phyloP scores from a whole-genome alignment of 2,113 vertebrate genomes.

The Candoia aspera region DNA sequence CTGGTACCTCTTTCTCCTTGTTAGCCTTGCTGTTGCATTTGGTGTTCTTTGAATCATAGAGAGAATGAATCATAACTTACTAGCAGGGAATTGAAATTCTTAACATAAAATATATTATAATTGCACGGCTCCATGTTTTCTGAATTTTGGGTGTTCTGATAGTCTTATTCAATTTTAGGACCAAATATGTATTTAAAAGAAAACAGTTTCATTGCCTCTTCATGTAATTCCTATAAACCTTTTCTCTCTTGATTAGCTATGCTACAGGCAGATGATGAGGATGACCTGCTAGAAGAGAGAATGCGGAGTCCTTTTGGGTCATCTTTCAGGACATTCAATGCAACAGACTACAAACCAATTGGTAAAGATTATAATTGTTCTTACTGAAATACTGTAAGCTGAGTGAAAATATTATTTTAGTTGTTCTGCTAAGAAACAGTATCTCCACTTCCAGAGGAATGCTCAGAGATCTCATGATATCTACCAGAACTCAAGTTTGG shows the following conservation, averaged over 20 bases:
- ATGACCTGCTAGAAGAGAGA: conserved; percentile 95
- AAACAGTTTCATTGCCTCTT: too few relatives aligned
- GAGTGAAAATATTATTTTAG: background rate
- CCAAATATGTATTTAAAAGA: background rate
- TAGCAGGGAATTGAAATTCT: background rate
- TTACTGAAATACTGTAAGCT: background rate
- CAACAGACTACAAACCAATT: conserved; percentile 98
- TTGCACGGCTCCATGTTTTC: background rate
- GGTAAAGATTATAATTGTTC: conserved; percentile 73
- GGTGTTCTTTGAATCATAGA: background rate
- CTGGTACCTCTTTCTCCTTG: background rate
- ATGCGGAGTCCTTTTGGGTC: conserved; percentile 99
- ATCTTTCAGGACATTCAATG: conserved; percentile 97
- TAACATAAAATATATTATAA: background rate
- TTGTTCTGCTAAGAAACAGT: background rate
- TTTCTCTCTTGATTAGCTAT: conserved; percentile 79
- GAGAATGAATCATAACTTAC: background rate
- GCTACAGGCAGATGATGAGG: conserved; percentile 97
- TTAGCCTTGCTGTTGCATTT: background rate
- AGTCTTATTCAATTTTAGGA: background rate
- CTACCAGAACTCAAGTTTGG: conserved; percentile 6
- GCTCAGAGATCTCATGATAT: background rate
- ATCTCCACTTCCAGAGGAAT: background rate
- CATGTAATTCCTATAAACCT: background rate
- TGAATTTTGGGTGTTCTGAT: background rate